Base-by-base conservation (phyloP, 2,113 vertebrate genomes). In the Tetraodon nigroviridis region DNA sequence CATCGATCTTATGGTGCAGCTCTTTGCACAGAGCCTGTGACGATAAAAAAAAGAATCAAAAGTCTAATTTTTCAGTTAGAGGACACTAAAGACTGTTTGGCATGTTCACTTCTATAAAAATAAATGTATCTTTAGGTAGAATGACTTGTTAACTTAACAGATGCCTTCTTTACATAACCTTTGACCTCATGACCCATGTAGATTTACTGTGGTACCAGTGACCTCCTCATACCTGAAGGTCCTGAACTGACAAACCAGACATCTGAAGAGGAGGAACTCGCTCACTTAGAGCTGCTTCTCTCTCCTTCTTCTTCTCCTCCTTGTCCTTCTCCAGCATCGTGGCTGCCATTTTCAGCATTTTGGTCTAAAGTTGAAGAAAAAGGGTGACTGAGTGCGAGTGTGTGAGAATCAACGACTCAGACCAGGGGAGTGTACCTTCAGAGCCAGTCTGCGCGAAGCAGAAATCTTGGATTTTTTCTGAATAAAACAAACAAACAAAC, bases 251-350 rank as follows among this genome's bases (percentile, higher is more conserved):
- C 69, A 91, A 55, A 51, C 83, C 85, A n/a, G 84, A 84, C 42
- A 88, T 46, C 63, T 87, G 73, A 41, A 90, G 83, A 0, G 88
- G 84, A 64, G 89, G 88, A 27, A 73, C 73, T 19, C 63, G 55
- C 46, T 87, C 89, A 7, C 58, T 82, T 20, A 91, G 61, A 29
- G 58, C 69, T 27, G 75, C 76, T 40, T 87, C 84, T 48, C 73
- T 85, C 13, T 89, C 88, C 0, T 24, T 58, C 69, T 83, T 75
- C 69, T 64, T 87, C 41, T 82, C 74, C 50, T 85, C 80, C 11
- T 18, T 55, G 64, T 92, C 91, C 59, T 79, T 89, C 70, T 84
- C 85, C 61, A 92, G 70, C 50, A 92, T 64, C 63, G 81, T 88
- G 52, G 78, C 76, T 89, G 63, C 49, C 0, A 52, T 11, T 67